These are phyloP conservation scores for Tetragonula carbonaria DNA, from an alignment of 2,888 invertebrate genomes.

Conservation along the genomic window DNA sequence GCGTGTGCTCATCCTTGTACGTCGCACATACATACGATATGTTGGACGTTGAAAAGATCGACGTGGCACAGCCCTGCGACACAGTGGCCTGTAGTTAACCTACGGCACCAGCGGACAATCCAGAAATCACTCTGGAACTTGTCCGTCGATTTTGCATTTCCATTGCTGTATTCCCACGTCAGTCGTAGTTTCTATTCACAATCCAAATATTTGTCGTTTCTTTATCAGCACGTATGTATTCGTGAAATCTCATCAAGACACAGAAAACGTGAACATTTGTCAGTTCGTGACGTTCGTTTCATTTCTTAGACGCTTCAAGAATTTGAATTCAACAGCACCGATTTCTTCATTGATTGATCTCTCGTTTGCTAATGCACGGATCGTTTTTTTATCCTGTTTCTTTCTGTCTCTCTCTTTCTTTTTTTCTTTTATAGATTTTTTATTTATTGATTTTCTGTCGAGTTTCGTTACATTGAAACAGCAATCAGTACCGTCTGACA, in stretches of 20 bases:
- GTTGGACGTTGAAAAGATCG: neutral
- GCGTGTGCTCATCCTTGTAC: neutral
- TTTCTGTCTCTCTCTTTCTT: neutral
- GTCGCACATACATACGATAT: neutral
- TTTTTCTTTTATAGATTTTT: neutral
- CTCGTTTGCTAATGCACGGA: neutral
- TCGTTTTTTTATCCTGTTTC: too few relatives aligned
- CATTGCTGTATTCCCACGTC: neutral
- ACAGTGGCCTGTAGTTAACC: neutral
- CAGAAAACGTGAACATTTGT: too few relatives aligned
- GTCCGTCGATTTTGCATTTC: neutral
- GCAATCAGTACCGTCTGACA: neutral
- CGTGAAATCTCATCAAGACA: neutral
- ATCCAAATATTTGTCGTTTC: neutral
- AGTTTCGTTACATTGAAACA: neutral
- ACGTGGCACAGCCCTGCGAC: neutral
- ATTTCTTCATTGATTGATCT: neutral
- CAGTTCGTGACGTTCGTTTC: neutral
- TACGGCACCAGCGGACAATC: too few relatives aligned
- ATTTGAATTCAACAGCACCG: neutral
- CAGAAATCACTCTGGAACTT: neutral
- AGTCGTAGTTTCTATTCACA: neutral
- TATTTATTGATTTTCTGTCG: neutral
- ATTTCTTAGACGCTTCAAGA: neutral
- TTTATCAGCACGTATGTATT: neutral